Percentiles rank a stretch among this genome's conserved stretches.
Evolutionary conservation across 2,888 invertebrate genomes (phyloP).

Genomic region (Apantesis nais): DNA sequence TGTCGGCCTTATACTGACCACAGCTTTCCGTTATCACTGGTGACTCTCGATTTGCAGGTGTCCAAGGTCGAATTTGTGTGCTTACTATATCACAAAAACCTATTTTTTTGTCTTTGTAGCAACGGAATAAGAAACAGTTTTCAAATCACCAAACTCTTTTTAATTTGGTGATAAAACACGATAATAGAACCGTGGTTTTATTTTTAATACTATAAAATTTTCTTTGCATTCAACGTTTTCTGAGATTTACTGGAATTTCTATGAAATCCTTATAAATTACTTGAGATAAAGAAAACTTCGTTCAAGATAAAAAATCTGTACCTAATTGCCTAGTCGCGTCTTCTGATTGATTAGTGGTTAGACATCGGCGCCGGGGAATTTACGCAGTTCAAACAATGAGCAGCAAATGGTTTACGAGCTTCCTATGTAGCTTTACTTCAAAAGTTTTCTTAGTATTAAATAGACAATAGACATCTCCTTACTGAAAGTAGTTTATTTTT

Average conservation of each 20-base stretch:
- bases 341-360: slow-evolving; percentile 1
- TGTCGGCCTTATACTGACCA: too few species aligned
- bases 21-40: too few species aligned
- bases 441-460: background rate
- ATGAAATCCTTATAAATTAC: background rate
- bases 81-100: too few species aligned
- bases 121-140: background rate
- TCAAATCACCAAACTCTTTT: background rate
- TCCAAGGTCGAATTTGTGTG: too few species aligned
- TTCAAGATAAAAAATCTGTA: background rate
- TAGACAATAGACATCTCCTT: background rate
- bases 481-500: background rate
- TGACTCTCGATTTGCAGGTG: too few species aligned
- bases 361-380: background rate
- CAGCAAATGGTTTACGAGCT: background rate
- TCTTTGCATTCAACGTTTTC: background rate
- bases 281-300: background rate
- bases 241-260: background rate
- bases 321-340: background rate
- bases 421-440: background rate
- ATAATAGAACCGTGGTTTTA: background rate
- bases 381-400: background rate
- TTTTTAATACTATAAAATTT: background rate
- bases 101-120: background rate
- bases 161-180: too few species aligned